Percentiles rank a stretch among this genome's conserved stretches.
phyloP scores from a whole-genome alignment of 2,113 vertebrate genomes.

The Paramormyrops kingsleyae region DNA sequence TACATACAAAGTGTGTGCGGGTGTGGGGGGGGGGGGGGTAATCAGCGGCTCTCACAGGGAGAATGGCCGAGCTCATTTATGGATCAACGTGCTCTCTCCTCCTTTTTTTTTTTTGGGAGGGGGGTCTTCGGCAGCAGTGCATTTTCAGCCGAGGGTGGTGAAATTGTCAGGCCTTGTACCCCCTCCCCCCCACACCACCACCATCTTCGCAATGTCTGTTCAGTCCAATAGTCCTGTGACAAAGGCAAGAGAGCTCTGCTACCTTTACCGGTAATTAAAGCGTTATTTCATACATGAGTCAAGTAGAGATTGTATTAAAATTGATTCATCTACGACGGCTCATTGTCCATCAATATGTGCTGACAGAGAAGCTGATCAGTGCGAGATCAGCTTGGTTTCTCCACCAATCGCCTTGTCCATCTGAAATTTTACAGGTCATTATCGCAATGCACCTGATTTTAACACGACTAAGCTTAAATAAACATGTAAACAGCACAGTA shows the following conservation, averaged over 20 bases:
- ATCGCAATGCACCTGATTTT: background rate
- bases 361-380: conserved; percentile 13
- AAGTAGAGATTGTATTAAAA: conserved; percentile 7
- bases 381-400: background rate
- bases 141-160: conserved; percentile 43
- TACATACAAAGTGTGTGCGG: conserved; percentile 42
- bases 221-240: conserved; percentile 10
- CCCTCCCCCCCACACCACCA: conserved; percentile 1
- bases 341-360: background rate
- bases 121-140: conserved; percentile 41
- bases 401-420: background rate
- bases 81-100: conserved; percentile 25
- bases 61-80: conserved; percentile 43
- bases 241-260: conserved; percentile 9
- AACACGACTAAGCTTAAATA: background rate
- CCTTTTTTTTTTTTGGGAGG: conserved; percentile 35
- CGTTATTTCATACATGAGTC: conserved; percentile 11
- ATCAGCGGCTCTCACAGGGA: conserved; percentile 41
- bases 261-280: conserved; percentile 13
- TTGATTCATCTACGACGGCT: conserved; percentile 8
- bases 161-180: conserved; percentile 44
- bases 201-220: conserved; percentile 23
- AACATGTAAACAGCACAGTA: background rate
- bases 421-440: background rate
- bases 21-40: conserved; percentile 28